Base-by-base conservation (phyloP, 1,140 invertebrate species). In the Drosophila busckii region DNA sequence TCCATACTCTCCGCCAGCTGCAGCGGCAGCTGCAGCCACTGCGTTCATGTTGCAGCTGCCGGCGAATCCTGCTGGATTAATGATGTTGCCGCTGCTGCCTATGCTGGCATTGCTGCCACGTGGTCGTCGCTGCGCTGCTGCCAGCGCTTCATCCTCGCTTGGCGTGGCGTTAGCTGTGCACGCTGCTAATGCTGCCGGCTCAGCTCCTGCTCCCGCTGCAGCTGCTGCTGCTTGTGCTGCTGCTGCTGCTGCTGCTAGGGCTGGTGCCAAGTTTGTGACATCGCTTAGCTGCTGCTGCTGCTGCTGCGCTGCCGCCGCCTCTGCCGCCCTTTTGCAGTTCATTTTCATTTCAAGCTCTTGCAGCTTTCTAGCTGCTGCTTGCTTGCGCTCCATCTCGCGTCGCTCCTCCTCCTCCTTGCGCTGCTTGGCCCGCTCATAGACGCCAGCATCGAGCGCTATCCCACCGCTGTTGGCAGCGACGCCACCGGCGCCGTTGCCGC, bases 321-420 rank as follows among this genome's bases (percentile, higher is more conserved):
- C 88, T 8, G 89, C 82, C 0, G 88, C 78, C 63, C 89, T 87
- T 52, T 91, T 90, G 26, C 88, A 88, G 13, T 89, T 89, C 25
- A 91, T 88, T 54, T 92, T 91, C 63, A 92, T 90, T 52, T 93
- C 92, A 1, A 93, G 83, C 67, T 90, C 89, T 55, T 91, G 90
- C 15, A 93, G 70, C 67, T 93, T 93, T 35, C 92, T 92, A 12
- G 90, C 90, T 19, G 91, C 92, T 6, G 90, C 88, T 75, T 89
- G 88, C 38, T 89, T 89, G 2, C 88, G 89, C 52, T 91, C 89
- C 60, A 92, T 90, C 46, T 90, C 93, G 34, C 91, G 89, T 59
- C 92, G 93, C 54, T 94, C 93, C 68, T 93, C 93, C 65, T 94
- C 92, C 59, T 93, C 92, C 55, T 92, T 91, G 15, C 92, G 89